Evolutionary conservation across 2,888 invertebrate species (phyloP).

Genomic region (Ommatoiulus sabulosus): DNA sequence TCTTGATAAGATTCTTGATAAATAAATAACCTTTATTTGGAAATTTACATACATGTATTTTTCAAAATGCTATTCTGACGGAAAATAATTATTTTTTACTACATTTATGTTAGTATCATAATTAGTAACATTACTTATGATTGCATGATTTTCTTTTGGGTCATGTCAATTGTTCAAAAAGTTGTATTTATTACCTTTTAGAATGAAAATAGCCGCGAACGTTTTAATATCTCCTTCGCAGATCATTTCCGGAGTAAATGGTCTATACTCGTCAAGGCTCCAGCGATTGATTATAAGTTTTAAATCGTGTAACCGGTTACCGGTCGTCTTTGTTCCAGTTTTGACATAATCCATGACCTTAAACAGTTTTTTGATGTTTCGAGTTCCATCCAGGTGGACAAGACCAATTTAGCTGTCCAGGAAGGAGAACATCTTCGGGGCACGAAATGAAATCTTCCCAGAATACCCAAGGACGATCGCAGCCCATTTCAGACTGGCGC

Average conservation of each 20-base stretch:
- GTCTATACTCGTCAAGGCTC: neutral
- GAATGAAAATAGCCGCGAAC: no score
- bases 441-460: constrained; percentile 30
- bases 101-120: no score
- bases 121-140: no score
- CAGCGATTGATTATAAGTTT: neutral
- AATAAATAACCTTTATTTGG: no score
- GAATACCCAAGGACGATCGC: constrained; percentile 10
- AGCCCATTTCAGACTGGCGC: neutral
- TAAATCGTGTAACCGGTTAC: neutral
- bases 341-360: constrained; percentile 3
- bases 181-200: neutral
- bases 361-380: constrained; percentile 4
- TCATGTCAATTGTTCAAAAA: no score
- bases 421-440: constrained; percentile 20
- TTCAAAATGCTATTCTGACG: no score
- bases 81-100: no score
- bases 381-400: neutral
- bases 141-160: no score
- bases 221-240: neutral
- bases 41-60: no score
- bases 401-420: constrained; percentile 32
- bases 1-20: no score
- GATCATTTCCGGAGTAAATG: neutral
- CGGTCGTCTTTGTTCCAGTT: neutral